Evolutionary conservation across 1,140 invertebrate species (phyloP).

Genomic region (Colletes gigas): DNA sequence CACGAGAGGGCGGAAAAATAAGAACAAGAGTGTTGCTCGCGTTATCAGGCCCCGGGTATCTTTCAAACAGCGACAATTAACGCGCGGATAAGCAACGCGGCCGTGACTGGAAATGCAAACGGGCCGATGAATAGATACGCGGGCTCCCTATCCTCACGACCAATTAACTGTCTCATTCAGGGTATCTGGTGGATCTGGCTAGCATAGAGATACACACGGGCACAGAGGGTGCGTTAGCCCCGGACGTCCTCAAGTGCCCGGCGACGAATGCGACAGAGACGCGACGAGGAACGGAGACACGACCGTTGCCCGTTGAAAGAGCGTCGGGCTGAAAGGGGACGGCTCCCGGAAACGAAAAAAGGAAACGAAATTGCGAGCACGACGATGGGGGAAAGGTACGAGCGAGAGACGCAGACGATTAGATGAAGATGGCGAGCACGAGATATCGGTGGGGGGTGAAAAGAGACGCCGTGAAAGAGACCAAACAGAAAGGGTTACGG

Average conservation of each 20-base stretch:
- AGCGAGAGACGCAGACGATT: constrained; percentile 20
- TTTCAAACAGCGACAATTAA: constrained; percentile 31
- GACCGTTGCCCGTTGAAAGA: background rate
- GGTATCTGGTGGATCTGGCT: constrained; percentile 31
- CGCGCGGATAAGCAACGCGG: constrained; percentile 4
- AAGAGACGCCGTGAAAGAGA: background rate
- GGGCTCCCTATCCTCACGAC: constrained; percentile 19
- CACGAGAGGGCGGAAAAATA: background rate
- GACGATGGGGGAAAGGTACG: background rate
- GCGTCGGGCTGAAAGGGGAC: constrained; percentile 7
- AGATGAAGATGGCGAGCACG: constrained; percentile 14
- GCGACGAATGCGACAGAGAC: constrained; percentile 19
- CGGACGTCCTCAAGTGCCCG: background rate
- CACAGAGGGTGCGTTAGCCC: background rate
- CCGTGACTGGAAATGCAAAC: constrained; percentile 27
- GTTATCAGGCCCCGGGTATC: background rate
- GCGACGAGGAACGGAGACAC: background rate
- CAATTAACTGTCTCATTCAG: constrained; percentile 50
- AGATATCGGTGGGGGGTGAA: constrained; percentile 13
- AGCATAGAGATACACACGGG: background rate
- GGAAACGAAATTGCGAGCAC: constrained; percentile 21
- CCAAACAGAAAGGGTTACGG: no score
- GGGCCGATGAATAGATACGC: background rate
- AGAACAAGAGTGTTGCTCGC: no score
- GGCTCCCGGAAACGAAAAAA: background rate